Conservation (phyloP, 1,140 invertebrate species). For the Caenorhabditis remanei region DNA sequence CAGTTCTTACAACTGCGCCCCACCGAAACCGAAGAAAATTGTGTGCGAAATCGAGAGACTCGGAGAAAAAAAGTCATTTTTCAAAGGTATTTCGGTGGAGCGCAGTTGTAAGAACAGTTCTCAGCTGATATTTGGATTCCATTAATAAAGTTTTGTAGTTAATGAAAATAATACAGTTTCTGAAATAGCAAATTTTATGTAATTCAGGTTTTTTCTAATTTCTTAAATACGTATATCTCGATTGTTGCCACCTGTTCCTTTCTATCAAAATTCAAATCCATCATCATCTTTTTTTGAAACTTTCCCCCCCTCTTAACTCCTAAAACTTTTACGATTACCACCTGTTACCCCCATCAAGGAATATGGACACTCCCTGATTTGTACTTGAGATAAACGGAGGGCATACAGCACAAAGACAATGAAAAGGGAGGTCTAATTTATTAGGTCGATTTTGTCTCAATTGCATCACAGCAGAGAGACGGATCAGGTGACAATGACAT, state of each 20-base stretch:
- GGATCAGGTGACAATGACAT: not conserved
- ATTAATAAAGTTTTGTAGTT: no score
- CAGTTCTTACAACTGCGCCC: no score
- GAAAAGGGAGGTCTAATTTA: not conserved
- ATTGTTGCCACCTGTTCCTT: not conserved
- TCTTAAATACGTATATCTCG: no score
- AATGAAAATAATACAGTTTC: not conserved
- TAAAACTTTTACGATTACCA: constrained; percentile 18
- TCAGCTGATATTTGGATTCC: no score
- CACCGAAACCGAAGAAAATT: no score
- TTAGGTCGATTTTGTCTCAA: not conserved
- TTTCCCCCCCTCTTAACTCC: not conserved
- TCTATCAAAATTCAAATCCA: not conserved
- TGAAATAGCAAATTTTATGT: no score
- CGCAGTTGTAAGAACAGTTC: no score
- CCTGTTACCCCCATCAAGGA: constrained; percentile 4
- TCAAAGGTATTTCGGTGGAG: no score
- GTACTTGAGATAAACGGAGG: not conserved
- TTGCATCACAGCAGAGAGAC: not conserved
- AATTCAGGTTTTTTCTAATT: no score
- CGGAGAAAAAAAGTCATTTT: no score
- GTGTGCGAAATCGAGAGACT: no score
- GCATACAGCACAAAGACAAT: not conserved
- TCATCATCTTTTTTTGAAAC: not conserved
- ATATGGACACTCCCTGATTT: not conserved